Evolutionary conservation across 1,140 invertebrate genomes (phyloP).

Genomic region (Thrips palmi): DNA sequence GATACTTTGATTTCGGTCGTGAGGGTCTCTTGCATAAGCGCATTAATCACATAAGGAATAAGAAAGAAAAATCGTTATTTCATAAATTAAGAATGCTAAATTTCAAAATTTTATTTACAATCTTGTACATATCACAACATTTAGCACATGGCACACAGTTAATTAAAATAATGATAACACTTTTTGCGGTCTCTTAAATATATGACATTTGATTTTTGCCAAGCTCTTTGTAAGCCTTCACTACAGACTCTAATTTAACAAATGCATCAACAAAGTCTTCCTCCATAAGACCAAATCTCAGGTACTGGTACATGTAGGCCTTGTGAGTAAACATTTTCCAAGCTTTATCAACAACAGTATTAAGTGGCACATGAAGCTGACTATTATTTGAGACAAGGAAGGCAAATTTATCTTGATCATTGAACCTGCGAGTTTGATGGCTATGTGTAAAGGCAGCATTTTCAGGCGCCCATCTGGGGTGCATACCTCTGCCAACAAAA

Average conservation of each 20-base stretch:
- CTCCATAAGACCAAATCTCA: constrained; percentile 27
- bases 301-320: constrained; percentile 33
- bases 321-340: constrained; percentile 27
- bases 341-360: constrained; percentile 25
- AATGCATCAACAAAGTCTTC: constrained; percentile 29
- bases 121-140: no score
- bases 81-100: no score
- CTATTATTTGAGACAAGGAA: constrained; percentile 28
- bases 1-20: no score
- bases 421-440: constrained; percentile 23
- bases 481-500: constrained; percentile 22
- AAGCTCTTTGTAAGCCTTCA: constrained; percentile 25
- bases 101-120: no score
- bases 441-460: constrained; percentile 22
- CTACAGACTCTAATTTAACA: constrained; percentile 26
- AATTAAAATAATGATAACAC: no score
- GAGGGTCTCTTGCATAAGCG: no score
- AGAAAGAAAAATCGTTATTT: no score
- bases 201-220: not conserved
- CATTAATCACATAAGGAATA: no score
- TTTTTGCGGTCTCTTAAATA: no score
- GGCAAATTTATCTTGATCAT: constrained; percentile 26
- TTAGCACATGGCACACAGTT: no score
- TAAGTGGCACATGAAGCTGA: constrained; percentile 20
- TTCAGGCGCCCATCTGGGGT: constrained; percentile 24